phyloP scores from a whole-genome alignment of 2,888 invertebrate genomes.

The Megastigmus dorsalis region DNA sequence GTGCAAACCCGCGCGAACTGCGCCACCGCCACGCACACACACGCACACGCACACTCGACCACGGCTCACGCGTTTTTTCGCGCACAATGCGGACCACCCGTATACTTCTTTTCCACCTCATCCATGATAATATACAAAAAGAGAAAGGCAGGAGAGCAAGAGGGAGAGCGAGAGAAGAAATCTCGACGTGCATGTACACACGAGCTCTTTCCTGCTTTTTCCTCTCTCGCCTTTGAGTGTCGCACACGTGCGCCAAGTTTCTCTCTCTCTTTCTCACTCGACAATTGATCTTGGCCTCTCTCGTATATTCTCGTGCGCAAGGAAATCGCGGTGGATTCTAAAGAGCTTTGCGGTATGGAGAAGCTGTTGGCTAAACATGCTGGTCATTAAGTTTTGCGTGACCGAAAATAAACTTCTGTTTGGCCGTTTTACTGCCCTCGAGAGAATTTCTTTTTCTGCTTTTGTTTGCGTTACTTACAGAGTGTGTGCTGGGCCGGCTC shows the following conservation, averaged over 20 bases:
- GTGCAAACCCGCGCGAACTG: conserved; percentile 64
- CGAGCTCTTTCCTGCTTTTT: not conserved
- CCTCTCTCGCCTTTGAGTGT: not conserved
- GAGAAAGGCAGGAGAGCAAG: no score
- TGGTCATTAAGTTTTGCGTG: conserved; percentile 66
- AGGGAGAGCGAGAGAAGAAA: not conserved
- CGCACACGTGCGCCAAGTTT: not conserved
- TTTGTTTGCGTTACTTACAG: no score
- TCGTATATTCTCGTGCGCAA: not conserved
- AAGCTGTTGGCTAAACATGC: conserved; percentile 68
- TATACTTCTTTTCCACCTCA: conserved; percentile 63
- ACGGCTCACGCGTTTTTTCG: no score
- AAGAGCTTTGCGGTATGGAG: conserved; percentile 60
- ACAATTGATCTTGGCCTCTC: conserved; percentile 6
- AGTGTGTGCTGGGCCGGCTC: no score
- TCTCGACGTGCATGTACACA: not conserved
- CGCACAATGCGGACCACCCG: conserved; percentile 64
- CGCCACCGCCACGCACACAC: conserved; percentile 65
- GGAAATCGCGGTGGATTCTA: not conserved
- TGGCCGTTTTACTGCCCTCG: not conserved
- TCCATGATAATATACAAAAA: no score
- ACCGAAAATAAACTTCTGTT: conserved; percentile 3
- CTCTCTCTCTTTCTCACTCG: not conserved
- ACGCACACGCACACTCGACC: conserved; percentile 41
- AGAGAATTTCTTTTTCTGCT: not conserved